Evolutionary conservation across 2,888 invertebrate species (phyloP).

Genomic region (Nymphalis polychloros): DNA sequence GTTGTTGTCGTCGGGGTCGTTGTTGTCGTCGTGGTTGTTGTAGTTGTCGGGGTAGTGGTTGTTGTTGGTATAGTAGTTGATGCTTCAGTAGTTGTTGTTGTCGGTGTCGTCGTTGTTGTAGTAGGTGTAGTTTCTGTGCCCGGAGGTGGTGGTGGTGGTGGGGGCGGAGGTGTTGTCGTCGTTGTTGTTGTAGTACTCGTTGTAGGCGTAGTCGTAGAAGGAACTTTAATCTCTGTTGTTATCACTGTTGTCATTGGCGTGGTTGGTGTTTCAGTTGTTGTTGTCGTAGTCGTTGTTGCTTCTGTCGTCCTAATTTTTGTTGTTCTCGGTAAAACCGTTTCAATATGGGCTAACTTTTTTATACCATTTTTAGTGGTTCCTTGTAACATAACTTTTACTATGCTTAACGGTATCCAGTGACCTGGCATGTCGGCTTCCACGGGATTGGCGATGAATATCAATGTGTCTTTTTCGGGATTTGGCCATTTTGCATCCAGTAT

Average conservation of each 20-base stretch:
- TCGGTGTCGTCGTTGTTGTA: constrained; percentile 33
- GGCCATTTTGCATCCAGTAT: constrained; percentile 39
- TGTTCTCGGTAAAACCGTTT: constrained; percentile 16
- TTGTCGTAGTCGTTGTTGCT: constrained; percentile 13
- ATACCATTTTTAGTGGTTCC: constrained; percentile 36
- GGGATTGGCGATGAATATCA: constrained; percentile 60
- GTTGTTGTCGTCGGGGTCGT: constrained; percentile 27
- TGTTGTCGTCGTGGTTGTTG: constrained; percentile 26
- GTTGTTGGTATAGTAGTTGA: constrained; percentile 32
- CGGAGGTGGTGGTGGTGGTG: constrained; percentile 31
- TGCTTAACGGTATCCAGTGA: constrained; percentile 62
- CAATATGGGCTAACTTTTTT: constrained; percentile 24
- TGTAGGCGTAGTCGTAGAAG: constrained; percentile 15
- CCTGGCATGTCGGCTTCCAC: constrained; percentile 62
- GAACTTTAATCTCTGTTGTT: not conserved
- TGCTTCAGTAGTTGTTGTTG: constrained; percentile 33
- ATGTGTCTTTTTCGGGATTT: constrained; percentile 43
- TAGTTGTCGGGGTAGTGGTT: constrained; percentile 24
- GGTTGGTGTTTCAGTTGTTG: constrained; percentile 27
- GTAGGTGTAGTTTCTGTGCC: constrained; percentile 12
- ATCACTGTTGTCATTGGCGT: constrained; percentile 20
- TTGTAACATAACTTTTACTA: constrained; percentile 54
- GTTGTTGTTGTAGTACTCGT: constrained; percentile 35
- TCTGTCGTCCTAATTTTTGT: constrained; percentile 5
- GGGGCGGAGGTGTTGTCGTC: constrained; percentile 29